phyloP scores from a whole-genome alignment of 2,888 invertebrate species.

The Melipona beecheii region DNA sequence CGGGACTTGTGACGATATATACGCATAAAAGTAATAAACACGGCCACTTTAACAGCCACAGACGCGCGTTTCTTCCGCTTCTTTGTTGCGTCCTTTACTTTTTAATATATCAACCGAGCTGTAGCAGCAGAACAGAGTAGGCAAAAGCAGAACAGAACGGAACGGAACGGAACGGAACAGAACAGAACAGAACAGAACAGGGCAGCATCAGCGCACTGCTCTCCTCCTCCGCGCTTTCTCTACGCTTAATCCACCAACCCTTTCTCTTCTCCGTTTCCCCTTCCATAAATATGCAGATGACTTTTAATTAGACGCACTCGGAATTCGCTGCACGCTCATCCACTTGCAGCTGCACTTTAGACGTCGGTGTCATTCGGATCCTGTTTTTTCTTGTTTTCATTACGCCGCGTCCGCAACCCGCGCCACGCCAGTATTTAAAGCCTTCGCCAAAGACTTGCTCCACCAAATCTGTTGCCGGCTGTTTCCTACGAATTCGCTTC shows the following conservation, averaged over 20 bases:
- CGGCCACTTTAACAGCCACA: constrained; percentile 46
- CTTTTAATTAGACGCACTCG: constrained; percentile 67
- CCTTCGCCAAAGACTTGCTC: constrained; percentile 17
- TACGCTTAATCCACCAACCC: constrained; percentile 29
- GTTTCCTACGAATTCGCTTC: background rate
- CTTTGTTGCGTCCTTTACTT: constrained; percentile 54
- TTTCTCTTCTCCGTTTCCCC: constrained; percentile 30
- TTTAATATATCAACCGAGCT: constrained; percentile 36
- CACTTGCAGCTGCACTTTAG: constrained; percentile 67
- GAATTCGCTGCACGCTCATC: constrained; percentile 66
- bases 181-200: background rate
- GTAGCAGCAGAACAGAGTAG: background rate
- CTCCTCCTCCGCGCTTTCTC: constrained; percentile 18
- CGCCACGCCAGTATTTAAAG: constrained; percentile 33
- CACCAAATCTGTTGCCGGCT: constrained; percentile 15
- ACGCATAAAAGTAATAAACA: constrained; percentile 38
- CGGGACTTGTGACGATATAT: constrained; percentile 31
- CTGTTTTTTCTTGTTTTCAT: constrained; percentile 48
- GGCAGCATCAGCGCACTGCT: background rate
- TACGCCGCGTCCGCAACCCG: constrained; percentile 8
- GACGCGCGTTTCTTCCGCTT: constrained; percentile 53
- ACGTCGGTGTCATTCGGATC: constrained; percentile 55
- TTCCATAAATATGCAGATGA: constrained; percentile 68
- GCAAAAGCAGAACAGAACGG: background rate
- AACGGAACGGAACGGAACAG: background rate